phyloP scores from a whole-genome alignment of 2,113 vertebrate species.

The Charina bottae region DNA sequence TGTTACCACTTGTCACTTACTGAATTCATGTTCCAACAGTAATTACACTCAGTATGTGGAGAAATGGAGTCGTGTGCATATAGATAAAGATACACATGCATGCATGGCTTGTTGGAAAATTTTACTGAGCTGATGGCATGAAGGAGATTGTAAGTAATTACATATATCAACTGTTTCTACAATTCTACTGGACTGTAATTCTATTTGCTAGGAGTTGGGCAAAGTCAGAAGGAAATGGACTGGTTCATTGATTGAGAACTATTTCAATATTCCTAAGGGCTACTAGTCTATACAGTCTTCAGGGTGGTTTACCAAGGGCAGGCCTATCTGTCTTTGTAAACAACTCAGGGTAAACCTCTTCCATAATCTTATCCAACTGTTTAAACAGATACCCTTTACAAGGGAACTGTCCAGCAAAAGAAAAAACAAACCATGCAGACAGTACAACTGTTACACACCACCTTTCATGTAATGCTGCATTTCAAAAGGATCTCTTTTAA shows the following conservation, averaged over 20 bases:
- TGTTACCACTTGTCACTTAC: neutral
- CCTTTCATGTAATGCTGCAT: neutral
- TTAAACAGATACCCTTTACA: neutral
- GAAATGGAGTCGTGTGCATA: neutral
- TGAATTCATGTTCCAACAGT: neutral
- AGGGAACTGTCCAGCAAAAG: constrained; percentile 56
- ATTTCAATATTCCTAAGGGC: neutral
- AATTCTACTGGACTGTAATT: neutral
- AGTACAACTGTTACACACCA: neutral
- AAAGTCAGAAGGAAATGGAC: neutral
- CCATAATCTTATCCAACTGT: neutral
- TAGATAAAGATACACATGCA: neutral
- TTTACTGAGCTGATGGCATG: neutral
- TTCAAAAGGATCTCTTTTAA: neutral
- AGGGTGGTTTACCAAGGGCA: neutral
- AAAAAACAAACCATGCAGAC: neutral
- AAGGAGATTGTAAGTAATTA: neutral
- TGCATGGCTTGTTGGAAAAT: neutral
- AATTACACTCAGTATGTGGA: neutral
- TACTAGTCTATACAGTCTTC: neutral
- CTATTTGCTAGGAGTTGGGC: neutral
- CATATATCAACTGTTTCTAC: neutral
- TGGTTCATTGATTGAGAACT: neutral
- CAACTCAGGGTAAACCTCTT: neutral
- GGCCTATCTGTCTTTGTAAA: neutral